phyloP scores from a whole-genome alignment of 2,888 invertebrate genomes.

The Polydrusus cervinus region DNA sequence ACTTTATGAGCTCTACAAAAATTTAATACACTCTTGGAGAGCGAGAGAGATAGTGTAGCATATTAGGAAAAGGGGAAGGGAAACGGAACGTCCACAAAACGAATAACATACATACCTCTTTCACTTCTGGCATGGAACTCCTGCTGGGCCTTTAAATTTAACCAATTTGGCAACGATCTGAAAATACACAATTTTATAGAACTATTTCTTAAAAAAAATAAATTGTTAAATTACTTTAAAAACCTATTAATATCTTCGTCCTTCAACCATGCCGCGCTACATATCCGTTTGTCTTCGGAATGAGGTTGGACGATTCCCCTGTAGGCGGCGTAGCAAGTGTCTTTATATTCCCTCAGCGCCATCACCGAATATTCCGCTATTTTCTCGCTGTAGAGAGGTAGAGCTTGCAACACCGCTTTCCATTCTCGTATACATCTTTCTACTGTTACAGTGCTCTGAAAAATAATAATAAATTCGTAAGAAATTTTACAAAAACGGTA shows the following conservation, averaged over 20 bases:
- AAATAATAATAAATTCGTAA: too few species aligned
- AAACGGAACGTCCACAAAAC: too few species aligned
- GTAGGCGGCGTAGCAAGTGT: constrained; percentile 84
- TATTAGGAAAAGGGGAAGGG: not conserved
- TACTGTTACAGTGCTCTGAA: constrained; percentile 82
- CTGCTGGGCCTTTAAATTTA: constrained; percentile 76
- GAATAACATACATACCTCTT: constrained; percentile 63
- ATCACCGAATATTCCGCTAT: constrained; percentile 83
- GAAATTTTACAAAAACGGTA: too few species aligned
- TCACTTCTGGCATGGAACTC: constrained; percentile 69
- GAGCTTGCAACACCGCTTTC: constrained; percentile 78
- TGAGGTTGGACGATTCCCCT: constrained; percentile 85
- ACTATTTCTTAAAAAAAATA: not conserved
- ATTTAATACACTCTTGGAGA: too few species aligned
- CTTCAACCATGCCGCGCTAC: constrained; percentile 91
- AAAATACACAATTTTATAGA: too few species aligned
- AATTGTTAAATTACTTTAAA: constrained; percentile 78
- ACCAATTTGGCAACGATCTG: constrained; percentile 87
- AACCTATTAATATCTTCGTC: constrained; percentile 96
- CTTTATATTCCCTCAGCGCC: constrained; percentile 82
- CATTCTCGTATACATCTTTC: constrained; percentile 81
- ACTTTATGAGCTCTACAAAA: too few species aligned
- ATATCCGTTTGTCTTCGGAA: constrained; percentile 84
- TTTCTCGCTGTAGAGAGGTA: constrained; percentile 84
- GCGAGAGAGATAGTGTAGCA: too few species aligned